Evolutionary conservation across 2,113 vertebrate species (phyloP).

Genomic region (Tonatia bakeri): DNA sequence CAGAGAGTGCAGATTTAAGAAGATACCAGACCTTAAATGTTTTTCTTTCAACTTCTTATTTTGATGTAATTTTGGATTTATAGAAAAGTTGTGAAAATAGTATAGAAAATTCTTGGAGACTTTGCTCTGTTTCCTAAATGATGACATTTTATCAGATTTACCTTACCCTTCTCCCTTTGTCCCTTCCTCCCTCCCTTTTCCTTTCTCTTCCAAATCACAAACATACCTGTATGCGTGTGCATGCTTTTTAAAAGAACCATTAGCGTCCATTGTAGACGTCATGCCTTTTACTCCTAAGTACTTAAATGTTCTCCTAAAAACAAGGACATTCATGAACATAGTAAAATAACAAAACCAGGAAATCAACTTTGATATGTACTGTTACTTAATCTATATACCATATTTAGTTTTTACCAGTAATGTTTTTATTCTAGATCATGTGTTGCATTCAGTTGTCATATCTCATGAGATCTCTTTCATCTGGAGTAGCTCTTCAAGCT

Average conservation of each 20-base stretch:
- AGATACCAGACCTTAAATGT: not conserved
- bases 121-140: not conserved
- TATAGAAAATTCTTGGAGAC: not conserved
- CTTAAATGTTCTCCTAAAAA: not conserved
- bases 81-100: not conserved
- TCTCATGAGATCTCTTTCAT: not conserved
- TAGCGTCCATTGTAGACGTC: not conserved
- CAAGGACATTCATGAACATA: not conserved
- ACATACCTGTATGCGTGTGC: too few relatives aligned
- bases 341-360: constrained; percentile 31
- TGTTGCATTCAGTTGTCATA: not conserved
- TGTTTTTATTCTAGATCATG: not conserved
- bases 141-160: not conserved
- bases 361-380: not conserved
- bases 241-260: not conserved
- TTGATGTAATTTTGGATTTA: constrained; percentile 22
- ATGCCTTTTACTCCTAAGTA: constrained; percentile 26
- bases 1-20: not conserved
- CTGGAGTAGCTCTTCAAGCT: not conserved
- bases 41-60: constrained; percentile 31
- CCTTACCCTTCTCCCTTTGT: not conserved
- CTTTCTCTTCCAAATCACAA: not conserved
- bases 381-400: not conserved
- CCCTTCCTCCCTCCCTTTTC: not conserved
- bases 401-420: not conserved